Base-by-base conservation (phyloP, 23 tunicate species). In the Aplidium turbinatum region DNA sequence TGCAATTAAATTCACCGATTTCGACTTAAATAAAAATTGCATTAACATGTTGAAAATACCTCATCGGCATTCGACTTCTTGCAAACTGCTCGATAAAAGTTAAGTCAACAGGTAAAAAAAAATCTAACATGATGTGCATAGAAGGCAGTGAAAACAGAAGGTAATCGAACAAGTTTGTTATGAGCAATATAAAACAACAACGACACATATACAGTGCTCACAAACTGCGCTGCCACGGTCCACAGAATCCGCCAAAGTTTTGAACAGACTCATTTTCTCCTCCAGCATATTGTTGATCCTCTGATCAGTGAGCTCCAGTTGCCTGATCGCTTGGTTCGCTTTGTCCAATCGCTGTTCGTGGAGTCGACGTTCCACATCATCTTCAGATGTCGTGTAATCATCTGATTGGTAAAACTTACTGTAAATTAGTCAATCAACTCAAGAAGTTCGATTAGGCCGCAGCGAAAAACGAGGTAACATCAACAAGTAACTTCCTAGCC, bases 201-300 rank as follows among this genome's bases (percentile, higher is more conserved):
- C 18, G 18, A 13, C 16, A 56, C 22, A 56, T 11, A 32, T 27
- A n/a, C n/a, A n/a, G n/a, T n/a, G 31, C 76, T 52, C 56, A 88
- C 96, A 76, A 34, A 72, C 66, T 16, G 72, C 71, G 21, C 75
- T 71, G 47, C 78, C 79, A 2, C 70, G 47, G 20, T 85, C 89
- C 1, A 77, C 57, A 19, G 52, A 42, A 40, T 90, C 84, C 2
- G 84, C 81, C 32, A 82, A 54, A 23, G 42, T 40, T 70, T 72
- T 53, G 60, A 90, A 90, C 31, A 75, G 38, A 16, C 35, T 16
- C 97, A 90, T 90, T 52, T 90, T 90, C 70, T 90, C 84, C 32
- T 72, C 57, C 46, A 90, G 76, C 26, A 75, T 50, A 46, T 67
- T 52, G 22, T 68, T 78, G 33, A 90, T 75, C 63, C 68, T 33